These are phyloP conservation scores for Sylvilagus floridanus DNA, from an alignment of 2,797 vertebrate genomes.

Conservation along the genomic window DNA sequence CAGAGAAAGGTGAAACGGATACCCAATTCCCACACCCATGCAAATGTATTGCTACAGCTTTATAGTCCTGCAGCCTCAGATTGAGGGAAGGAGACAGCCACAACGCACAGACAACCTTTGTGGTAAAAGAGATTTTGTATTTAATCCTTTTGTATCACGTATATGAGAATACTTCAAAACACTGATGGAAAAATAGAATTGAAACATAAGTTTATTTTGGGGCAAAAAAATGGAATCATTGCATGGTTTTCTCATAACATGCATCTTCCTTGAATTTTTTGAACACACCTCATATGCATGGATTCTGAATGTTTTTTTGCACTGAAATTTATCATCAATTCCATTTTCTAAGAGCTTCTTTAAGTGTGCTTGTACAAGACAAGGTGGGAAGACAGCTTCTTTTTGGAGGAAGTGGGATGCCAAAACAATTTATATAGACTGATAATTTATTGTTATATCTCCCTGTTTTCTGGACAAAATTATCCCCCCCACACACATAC, in stretches of 20 bases:
- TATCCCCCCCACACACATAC: not conserved
- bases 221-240: no score
- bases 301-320: no score
- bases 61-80: not conserved
- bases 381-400: not conserved
- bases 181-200: no score
- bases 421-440: not conserved
- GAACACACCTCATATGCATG: no score
- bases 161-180: no score
- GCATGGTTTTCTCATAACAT: no score
- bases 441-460: not conserved
- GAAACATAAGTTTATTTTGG: no score
- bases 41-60: not conserved
- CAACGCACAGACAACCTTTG: not conserved
- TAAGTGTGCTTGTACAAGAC: not conserved
- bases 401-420: not conserved
- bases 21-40: not conserved
- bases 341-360: no score
- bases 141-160: not conserved
- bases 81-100: not conserved
- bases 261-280: no score
- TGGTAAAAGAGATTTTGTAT: not conserved
- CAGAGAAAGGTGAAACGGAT: not conserved
- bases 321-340: no score
- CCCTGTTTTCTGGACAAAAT: conserved; percentile 33